A percentile compares a stretch with the other conserved stretches of the same genome.
Conservation (phyloP, 2,113 vertebrate genomes). For the Gallinago paraguaiae region DNA sequence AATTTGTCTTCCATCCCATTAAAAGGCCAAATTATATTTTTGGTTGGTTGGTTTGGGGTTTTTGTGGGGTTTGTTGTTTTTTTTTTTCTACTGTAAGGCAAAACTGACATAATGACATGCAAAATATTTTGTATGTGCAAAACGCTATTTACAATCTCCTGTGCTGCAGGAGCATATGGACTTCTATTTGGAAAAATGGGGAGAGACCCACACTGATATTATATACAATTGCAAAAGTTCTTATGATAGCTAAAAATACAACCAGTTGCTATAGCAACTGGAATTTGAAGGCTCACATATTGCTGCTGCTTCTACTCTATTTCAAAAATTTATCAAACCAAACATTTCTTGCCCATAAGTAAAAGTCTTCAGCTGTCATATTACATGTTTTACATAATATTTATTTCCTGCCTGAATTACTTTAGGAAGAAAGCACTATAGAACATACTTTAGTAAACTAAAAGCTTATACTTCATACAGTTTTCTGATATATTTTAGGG, state of each 20-base stretch:
- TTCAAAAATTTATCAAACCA: conserved; percentile 32
- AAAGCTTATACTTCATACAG: neutral
- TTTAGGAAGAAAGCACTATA: neutral
- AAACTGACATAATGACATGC: neutral
- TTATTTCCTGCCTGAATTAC: neutral
- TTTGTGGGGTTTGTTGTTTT: neutral
- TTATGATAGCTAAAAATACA: conserved; percentile 57
- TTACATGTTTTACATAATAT: neutral
- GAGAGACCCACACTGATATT: neutral
- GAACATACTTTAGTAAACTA: neutral
- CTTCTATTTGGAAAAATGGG: neutral
- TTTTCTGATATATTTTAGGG: neutral
- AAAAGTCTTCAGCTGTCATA: neutral
- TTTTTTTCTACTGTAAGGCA: fast-evolving
- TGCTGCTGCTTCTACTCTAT: neutral
- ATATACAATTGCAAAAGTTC: neutral
- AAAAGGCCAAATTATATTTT: neutral
- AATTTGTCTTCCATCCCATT: neutral
- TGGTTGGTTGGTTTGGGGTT: too few relatives aligned
- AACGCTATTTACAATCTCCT: neutral
- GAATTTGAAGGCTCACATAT: neutral
- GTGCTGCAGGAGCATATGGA: neutral
- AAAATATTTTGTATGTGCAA: neutral
- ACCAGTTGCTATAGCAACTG: conserved; percentile 61
- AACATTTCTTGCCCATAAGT: neutral